phyloP scores from a whole-genome alignment of 2,888 invertebrate genomes.

The Sminthurinus aureus region DNA sequence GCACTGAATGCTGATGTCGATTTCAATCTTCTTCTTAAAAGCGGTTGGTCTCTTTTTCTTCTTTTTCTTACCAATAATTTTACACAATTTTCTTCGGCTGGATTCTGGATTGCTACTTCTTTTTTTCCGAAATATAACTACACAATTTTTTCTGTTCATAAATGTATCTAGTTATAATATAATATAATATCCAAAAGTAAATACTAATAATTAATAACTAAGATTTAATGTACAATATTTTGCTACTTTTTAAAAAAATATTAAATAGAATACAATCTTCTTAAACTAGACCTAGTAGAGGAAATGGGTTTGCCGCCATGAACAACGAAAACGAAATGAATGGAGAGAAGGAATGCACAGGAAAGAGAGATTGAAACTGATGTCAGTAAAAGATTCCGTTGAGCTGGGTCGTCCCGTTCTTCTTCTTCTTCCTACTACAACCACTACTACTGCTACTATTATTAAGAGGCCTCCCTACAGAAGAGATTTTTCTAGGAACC shows the following conservation, averaged over 20 bases:
- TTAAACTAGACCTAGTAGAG: not conserved
- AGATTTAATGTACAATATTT: not conserved
- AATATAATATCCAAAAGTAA: not conserved
- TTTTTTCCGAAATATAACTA: too few relatives aligned
- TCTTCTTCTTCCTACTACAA: too few relatives aligned
- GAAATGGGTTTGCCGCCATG: slow-evolving; percentile 37
- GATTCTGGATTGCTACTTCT: not conserved
- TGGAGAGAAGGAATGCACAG: slow-evolving; percentile 38
- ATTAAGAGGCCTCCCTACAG: slow-evolving; percentile 40
- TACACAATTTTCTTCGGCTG: not conserved
- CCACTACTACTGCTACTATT: not conserved
- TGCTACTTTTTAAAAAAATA: not conserved
- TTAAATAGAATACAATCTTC: not conserved
- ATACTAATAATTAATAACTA: slow-evolving; percentile 11
- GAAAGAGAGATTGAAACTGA: slow-evolving; percentile 35
- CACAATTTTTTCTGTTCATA: too few relatives aligned
- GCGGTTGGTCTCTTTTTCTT: not conserved
- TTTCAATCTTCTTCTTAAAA: too few relatives aligned
- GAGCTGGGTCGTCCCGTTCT: slow-evolving; percentile 23
- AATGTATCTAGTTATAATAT: too few relatives aligned
- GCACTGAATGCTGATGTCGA: too few relatives aligned
- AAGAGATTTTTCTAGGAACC: slow-evolving; percentile 45
- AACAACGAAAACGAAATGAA: slow-evolving; percentile 39
- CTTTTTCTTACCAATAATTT: not conserved
- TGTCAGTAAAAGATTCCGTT: slow-evolving; percentile 44